A percentile compares a stretch with the other conserved stretches of the same genome.
phyloP scores from a whole-genome alignment of 2,888 invertebrate species.

The Itoplectis maculator region DNA sequence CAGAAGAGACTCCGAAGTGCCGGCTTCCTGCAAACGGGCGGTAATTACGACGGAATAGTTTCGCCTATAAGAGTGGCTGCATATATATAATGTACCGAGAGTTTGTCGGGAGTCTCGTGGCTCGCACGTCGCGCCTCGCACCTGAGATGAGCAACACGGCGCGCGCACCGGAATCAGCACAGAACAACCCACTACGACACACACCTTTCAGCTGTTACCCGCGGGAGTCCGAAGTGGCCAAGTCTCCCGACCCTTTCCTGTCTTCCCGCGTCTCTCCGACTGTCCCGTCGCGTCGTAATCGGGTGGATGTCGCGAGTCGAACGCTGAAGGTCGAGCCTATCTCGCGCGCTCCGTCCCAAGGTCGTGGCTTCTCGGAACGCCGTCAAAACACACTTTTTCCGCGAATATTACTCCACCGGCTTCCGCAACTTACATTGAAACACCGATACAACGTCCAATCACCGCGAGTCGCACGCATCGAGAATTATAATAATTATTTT shows the following conservation, averaged over 20 bases:
- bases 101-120: conserved; percentile 55
- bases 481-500: conserved; percentile 6
- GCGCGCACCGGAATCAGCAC: conserved; percentile 12
- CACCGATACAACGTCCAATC: conserved; percentile 31
- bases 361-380: conserved; percentile 1
- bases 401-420: conserved; percentile 13
- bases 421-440: neutral
- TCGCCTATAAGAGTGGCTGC: conserved; percentile 37
- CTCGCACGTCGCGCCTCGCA: conserved; percentile 27
- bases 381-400: conserved; percentile 27
- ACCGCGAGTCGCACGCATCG: conserved; percentile 57
- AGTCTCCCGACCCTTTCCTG: too few species aligned
- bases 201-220: conserved; percentile 41
- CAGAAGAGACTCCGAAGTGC: conserved; percentile 60
- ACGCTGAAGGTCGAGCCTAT: conserved; percentile 9
- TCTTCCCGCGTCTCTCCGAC: neutral
- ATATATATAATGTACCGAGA: conserved; percentile 31
- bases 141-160: too few species aligned
- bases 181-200: conserved; percentile 29
- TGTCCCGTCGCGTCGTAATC: neutral
- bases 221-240: conserved; percentile 12
- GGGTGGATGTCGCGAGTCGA: too few species aligned
- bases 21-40: conserved; percentile 66
- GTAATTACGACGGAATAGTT: conserved; percentile 64
- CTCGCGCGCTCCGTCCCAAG: neutral